These are phyloP conservation scores for Drosophila bipectinata DNA, from an alignment of 1,140 invertebrate species.

Conservation along the genomic window DNA sequence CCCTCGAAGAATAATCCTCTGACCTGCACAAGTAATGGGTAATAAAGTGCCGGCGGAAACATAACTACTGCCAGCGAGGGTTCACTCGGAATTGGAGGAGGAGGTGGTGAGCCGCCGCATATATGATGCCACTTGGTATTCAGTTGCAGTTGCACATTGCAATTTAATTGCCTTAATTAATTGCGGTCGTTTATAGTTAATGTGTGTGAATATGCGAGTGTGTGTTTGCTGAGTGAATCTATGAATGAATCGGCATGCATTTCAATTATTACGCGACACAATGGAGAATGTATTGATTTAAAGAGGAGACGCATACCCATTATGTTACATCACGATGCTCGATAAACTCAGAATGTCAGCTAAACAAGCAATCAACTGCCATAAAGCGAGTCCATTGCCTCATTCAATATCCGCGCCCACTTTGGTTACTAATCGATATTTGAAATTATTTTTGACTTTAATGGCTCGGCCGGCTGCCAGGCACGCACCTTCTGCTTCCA, in stretches of 20 bases:
- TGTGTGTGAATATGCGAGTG: conserved; percentile 4
- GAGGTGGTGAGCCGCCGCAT: background rate
- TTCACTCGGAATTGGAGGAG: background rate
- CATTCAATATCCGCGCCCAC: conserved; percentile 52
- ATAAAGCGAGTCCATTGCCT: conserved; percentile 25
- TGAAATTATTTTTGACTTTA: conserved; percentile 78
- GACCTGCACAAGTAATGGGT: conserved; percentile 42
- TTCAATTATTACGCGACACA: conserved; percentile 17
- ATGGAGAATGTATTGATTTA: background rate
- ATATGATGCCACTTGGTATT: conserved; percentile 37
- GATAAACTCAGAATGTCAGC: conserved; percentile 39
- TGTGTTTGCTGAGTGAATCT: conserved; percentile 11
- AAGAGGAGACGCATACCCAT: background rate
- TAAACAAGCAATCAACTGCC: conserved; percentile 44
- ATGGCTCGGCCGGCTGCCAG: conserved; percentile 31
- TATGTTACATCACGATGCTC: conserved; percentile 6
- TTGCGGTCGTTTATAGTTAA: conserved; percentile 28
- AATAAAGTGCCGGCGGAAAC: conserved; percentile 44
- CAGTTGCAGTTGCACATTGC: conserved; percentile 49
- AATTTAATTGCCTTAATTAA: conserved; percentile 70
- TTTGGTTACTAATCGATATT: conserved; percentile 50
- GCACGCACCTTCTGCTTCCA: conserved; percentile 40
- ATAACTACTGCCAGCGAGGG: conserved; percentile 15
- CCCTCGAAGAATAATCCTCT: conserved; percentile 10
- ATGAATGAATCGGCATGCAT: conserved; percentile 57